Base-by-base conservation (phyloP, 2,888 invertebrate genomes). In the Helleia helle region DNA sequence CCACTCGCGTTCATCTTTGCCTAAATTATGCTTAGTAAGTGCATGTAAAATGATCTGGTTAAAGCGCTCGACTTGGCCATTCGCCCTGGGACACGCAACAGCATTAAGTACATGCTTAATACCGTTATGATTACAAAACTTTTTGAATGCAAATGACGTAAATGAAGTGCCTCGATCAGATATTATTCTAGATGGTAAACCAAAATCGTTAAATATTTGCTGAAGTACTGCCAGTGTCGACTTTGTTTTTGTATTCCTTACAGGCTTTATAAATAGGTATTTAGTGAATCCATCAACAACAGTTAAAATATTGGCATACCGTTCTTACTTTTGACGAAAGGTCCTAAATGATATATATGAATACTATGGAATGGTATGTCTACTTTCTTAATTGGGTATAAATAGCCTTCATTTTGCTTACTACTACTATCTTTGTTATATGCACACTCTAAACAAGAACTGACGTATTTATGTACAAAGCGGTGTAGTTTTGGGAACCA, bases 321-420 rank as follows among this genome's bases (percentile, higher is more conserved):
- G 0, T 39, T 50, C 5, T 43, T 51, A 26, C 56, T 63, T n/a
- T 49, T 57, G 4, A 56, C 52, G 43, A 72, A 76, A 3, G 70
- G 71, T 1, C 72, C 71, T 2, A 75, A 40, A 45, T 76, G 73
- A 47, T 77, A 74, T 0, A 76, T 38, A 43, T 76, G 71, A 8
- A 76, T 18, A 0, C 65, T 71, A 36, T 72, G 58, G 25, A 81
- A 68, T 0, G 72, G 73, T 5, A 55, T 50, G 0, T 53, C 42
- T 4, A 58, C 50, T 41, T 75, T 74, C n/a, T 58, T 55, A 13
- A 76, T 75, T 0, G 70, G 63, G 38, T 72, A 58, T n/a, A 76
- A 43, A 11, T 50, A 48, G 5, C 71, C 71, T 8, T 14, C 29
- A 42, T 58, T 43, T 12, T 27, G 31, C 8, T 27, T 37, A 8